Evolutionary conservation across 2,113 vertebrate species (phyloP), one percentile per base, ranked within the genome.

Genomic region (Chitala chitala): DNA sequence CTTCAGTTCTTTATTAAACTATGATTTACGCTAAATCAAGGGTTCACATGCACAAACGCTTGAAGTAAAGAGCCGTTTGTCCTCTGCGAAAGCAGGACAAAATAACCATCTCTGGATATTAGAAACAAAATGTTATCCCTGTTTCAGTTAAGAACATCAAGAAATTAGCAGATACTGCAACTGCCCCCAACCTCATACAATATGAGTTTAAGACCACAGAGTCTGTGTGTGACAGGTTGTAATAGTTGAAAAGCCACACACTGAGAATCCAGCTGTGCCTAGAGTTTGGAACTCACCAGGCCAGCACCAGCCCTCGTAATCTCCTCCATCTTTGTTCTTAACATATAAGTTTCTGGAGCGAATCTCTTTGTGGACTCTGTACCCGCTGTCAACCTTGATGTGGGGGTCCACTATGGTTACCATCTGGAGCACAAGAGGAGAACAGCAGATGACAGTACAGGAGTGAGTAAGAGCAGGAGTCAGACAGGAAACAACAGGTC

Each of bases 231-330:
- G 26, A 44, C 46, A 1, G 7, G 13, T 26, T 29, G 6, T 59
- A 4, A 33, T 10, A 24, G 33, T 5, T 31, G 12, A 59, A 33
- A 31, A 29, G 29, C 10, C 12, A 59, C 7, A 59, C 29, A 5
- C 4, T 33, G 12, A 59, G 56, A 59, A 59, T 6, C 24, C 26
- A 58, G 26, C 3, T 26, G 24, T 5, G 1, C 4, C 26, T 31
- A 4, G 13, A 59, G 26, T 15, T 33, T 12, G 44, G 44, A 17
- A 6, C 84, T 82, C 82, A 97, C 95, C 95, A 85, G 95, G 94
- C 95, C 95, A 97, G 74, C 95, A 97, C 95, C 95, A 97, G 78
- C 95, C 95, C 78, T 97, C 93, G 0, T 96, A 98, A 82, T 97
- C 94, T 17, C 77, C 88, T 1, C 95, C 94, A 1, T 95, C 94